Conservation (phyloP, 2,797 vertebrate genomes). For the Nothura maculosa region DNA sequence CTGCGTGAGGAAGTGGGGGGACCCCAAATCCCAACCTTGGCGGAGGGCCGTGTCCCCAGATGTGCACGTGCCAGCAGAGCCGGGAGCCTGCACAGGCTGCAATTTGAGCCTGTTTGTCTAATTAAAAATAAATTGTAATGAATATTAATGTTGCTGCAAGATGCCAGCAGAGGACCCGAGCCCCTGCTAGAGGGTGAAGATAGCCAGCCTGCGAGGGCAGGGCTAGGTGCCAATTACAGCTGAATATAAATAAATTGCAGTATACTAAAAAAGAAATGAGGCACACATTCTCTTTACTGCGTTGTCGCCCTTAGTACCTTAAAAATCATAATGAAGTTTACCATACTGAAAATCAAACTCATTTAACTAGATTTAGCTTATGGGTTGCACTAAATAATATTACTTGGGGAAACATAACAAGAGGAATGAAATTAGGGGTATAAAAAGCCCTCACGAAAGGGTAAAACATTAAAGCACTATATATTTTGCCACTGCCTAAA, state of each 20-base stretch:
- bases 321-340: slow-evolving; percentile 10
- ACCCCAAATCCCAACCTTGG: neutral
- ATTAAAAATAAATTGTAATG: slow-evolving; percentile 18
- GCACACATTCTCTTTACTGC: neutral
- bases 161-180: neutral
- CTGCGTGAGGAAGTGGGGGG: neutral
- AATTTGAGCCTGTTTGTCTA: neutral
- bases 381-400: slow-evolving; percentile 37
- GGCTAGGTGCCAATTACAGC: slow-evolving; percentile 12
- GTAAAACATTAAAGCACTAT: slow-evolving; percentile 51
- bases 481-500: slow-evolving; percentile 64
- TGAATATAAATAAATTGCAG: slow-evolving; percentile 35
- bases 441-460: slow-evolving; percentile 47
- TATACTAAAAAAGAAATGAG: neutral
- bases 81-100: neutral
- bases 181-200: neutral
- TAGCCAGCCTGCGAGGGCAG: neutral
- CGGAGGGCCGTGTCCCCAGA: neutral
- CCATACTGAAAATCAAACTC: slow-evolving; percentile 5
- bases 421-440: slow-evolving; percentile 48
- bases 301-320: neutral
- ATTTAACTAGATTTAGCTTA: slow-evolving; percentile 36
- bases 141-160: neutral
- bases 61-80: no score
- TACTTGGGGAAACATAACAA: slow-evolving; percentile 45